Conservation (phyloP, 2,797 vertebrate species). For the Poecilia picta region DNA sequence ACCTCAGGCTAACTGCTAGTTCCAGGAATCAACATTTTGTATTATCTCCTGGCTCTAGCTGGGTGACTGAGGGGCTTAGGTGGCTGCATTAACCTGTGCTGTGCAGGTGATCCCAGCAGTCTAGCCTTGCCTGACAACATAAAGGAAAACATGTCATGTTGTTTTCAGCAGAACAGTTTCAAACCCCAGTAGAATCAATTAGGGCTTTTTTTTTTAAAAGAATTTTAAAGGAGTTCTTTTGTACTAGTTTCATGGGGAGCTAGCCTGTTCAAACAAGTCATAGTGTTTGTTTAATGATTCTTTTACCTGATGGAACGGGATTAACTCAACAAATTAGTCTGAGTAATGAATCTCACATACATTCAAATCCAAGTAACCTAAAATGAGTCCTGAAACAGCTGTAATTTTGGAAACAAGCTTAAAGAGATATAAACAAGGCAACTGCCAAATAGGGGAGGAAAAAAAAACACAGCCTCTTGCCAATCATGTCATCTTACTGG, state of each 20-base stretch:
- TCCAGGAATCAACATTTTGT: slow-evolving; percentile 59
- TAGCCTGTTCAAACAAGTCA: neutral
- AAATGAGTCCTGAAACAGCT: neutral
- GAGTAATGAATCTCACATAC: neutral
- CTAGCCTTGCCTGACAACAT: slow-evolving; percentile 27
- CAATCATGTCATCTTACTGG: slow-evolving; percentile 71
- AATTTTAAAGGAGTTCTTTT: neutral
- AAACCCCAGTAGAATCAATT: neutral
- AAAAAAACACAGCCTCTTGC: slow-evolving; percentile 58
- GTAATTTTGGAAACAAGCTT: slow-evolving; percentile 41
- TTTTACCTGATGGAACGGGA: neutral
- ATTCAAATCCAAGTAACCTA: neutral
- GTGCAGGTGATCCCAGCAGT: slow-evolving; percentile 44
- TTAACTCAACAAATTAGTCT: neutral
- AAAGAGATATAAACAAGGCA: slow-evolving; percentile 49
- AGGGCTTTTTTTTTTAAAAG: neutral
- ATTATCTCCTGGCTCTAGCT: slow-evolving; percentile 50
- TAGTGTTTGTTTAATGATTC: neutral
- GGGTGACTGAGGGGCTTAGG: slow-evolving; percentile 49
- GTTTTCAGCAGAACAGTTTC: neutral
- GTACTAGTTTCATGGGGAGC: neutral
- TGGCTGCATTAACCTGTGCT: slow-evolving; percentile 41
- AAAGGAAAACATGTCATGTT: slow-evolving; percentile 1
- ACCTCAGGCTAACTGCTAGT: slow-evolving; percentile 53
- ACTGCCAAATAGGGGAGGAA: slow-evolving; percentile 62